Evolutionary conservation across 2,113 vertebrate species (phyloP).

Genomic region (Typhlomys cinereus): DNA sequence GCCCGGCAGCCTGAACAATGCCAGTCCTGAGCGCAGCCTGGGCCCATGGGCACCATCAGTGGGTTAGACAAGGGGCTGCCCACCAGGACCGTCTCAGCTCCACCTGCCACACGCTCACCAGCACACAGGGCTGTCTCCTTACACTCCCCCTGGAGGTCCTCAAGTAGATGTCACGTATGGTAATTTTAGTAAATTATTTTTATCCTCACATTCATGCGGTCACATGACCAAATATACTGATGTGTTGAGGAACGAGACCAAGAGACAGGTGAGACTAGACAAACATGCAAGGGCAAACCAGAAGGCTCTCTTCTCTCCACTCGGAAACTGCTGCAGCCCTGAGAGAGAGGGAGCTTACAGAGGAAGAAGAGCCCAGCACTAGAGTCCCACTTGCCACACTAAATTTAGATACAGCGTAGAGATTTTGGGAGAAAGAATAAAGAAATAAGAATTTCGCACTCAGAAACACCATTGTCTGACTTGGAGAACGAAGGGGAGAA

Average conservation of each 20-base stretch:
- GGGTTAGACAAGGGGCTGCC: neutral
- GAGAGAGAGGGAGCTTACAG: accelerated
- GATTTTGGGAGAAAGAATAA: neutral
- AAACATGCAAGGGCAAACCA: accelerated
- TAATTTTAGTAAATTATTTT: neutral
- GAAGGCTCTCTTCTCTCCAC: neutral
- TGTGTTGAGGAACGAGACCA: accelerated
- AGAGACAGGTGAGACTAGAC: neutral
- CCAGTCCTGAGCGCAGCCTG: accelerated
- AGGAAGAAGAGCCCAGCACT: neutral
- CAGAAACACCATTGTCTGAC: neutral
- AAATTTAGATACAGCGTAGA: neutral
- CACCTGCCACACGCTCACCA: accelerated
- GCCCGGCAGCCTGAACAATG: accelerated
- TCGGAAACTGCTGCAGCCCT: accelerated
- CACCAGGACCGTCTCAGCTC: too few species aligned
- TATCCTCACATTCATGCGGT: neutral
- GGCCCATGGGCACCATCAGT: accelerated
- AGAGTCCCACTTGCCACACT: neutral
- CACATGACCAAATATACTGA: neutral
- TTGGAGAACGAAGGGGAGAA: neutral
- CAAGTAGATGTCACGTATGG: neutral
- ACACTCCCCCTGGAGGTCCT: accelerated
- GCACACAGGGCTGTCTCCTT: accelerated
- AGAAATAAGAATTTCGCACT: neutral